phyloP scores from a whole-genome alignment of 2,888 invertebrate genomes.

The Xylophagus ater region DNA sequence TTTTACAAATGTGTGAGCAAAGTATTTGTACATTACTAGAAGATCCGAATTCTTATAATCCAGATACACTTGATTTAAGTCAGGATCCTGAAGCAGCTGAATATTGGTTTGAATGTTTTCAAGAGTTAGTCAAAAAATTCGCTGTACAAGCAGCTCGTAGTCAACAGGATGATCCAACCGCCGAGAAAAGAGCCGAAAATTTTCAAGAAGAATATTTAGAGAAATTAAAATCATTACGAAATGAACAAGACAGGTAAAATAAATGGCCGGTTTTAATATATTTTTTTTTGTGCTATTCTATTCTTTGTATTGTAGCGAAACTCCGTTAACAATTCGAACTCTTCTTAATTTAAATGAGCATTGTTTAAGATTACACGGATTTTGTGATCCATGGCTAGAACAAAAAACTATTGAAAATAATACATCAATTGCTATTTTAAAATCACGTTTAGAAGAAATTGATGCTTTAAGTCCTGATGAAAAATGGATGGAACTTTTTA shows the following conservation, averaged over 20 bases:
- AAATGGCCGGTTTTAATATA: constrained; percentile 4
- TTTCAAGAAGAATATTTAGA: constrained; percentile 75
- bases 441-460: constrained; percentile 53
- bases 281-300: constrained; percentile 13
- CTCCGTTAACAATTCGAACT: constrained; percentile 73
- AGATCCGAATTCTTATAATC: constrained; percentile 69
- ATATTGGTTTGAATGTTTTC: constrained; percentile 90
- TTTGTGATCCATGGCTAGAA: constrained; percentile 75
- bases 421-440: constrained; percentile 59
- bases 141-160: constrained; percentile 70
- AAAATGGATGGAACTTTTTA: constrained; percentile 53
- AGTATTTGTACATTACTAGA: constrained; percentile 64
- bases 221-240: constrained; percentile 44
- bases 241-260: constrained; percentile 35
- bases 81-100: constrained; percentile 73
- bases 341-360: constrained; percentile 88
- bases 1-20: constrained; percentile 38
- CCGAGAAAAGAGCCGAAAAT: constrained; percentile 64
- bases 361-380: constrained; percentile 79
- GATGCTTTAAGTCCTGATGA: constrained; percentile 53
- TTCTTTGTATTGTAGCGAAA: constrained; percentile 44
- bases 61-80: constrained; percentile 85
- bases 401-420: constrained; percentile 85
- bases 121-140: constrained; percentile 75
- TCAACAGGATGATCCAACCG: constrained; percentile 62